Base-by-base conservation (phyloP, 2,888 invertebrate genomes). In the Megamerina dolium region DNA sequence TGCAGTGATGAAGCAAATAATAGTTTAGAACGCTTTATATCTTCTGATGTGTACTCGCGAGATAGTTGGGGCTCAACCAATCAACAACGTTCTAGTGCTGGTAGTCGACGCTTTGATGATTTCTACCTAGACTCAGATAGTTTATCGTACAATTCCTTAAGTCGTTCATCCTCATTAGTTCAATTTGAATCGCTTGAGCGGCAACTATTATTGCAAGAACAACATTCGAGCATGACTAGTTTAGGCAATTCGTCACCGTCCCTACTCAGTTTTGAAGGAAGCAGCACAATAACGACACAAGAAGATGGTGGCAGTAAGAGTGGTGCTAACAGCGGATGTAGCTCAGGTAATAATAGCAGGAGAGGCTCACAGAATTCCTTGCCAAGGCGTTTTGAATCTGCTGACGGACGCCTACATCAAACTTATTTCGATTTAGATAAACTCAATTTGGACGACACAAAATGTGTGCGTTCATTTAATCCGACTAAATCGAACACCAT, bases 161-260 rank as follows among this genome's bases (percentile, higher is more conserved):
- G 85, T 57, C 80, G 88, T 52, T 86, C 87, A 48, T 86, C 86
- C 52, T 87, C 87, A 56, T 75, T 90, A 50, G 77, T 89, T 49
- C 88, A 88, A 70, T 90, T 90, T 70, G 89, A 89, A 72, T 86
- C 85, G 4, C 74, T 89, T 47, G 89, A 89, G 66, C 78, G 80
- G 33, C 82, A 82, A 56, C 75, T 82, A 59, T 77, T 81, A 58
- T 50, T 68, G 37, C 64, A 65, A 43, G 68, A 68, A 41, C 79
- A 79, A 58, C 68, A 57, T 56, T 64, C 61, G 41, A 64, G 64
- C 37, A 57, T 64, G 56, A 58, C 53, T 29, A 65, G 64, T 14
- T 51, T 70, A 46, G 68, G 70, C 21, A 70, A 70, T 34, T 70
- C 70, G 4, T 70, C 72, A 3, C 72, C 72, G 3, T 71, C 71